Conservation (phyloP, 2,888 invertebrate genomes). For the Drosophila anceps region DNA sequence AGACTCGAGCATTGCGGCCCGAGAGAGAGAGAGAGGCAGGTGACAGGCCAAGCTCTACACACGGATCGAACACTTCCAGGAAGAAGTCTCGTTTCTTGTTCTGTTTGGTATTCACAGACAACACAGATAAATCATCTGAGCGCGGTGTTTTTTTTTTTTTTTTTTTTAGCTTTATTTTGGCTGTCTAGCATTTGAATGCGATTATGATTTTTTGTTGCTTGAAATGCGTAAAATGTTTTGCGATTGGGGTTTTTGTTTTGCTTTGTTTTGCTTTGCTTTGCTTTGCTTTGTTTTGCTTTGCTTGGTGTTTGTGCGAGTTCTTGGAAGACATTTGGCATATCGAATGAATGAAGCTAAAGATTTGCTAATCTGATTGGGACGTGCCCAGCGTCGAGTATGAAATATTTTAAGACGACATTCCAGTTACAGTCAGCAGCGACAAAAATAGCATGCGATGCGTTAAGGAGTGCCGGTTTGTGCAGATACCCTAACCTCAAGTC, state of each 20-base stretch:
- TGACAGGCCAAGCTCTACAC: slow-evolving; percentile 36
- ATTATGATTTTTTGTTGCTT: slow-evolving; percentile 33
- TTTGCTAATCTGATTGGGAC: slow-evolving; percentile 47
- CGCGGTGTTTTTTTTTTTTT: slow-evolving; percentile 19
- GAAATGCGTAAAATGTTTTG: slow-evolving; percentile 66
- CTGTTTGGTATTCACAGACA: slow-evolving; percentile 41
- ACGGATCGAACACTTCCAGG: slow-evolving; percentile 70
- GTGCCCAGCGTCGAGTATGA: slow-evolving; percentile 23
- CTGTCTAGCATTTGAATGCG: slow-evolving; percentile 68
- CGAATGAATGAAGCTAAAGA: slow-evolving; percentile 43
- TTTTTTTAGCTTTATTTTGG: slow-evolving; percentile 43
- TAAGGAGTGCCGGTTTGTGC: not conserved
- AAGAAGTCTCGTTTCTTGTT: slow-evolving; percentile 63
- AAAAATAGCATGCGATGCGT: not conserved
- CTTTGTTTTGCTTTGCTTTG: slow-evolving; percentile 14
- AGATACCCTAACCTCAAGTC: not conserved
- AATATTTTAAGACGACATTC: slow-evolving; percentile 40
- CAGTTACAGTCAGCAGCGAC: slow-evolving; percentile 17
- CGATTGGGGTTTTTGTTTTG: slow-evolving; percentile 17
- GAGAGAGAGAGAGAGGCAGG: too few relatives aligned
- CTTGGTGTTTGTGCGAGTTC: too few relatives aligned
- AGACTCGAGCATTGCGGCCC: slow-evolving; percentile 6
- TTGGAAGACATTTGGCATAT: slow-evolving; percentile 52
- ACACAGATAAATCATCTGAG: slow-evolving; percentile 68
- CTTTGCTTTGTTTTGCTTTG: slow-evolving; percentile 4